These are phyloP conservation scores for Eristalinus aeneus DNA, from an alignment of 2,888 invertebrate species.

Conservation along the genomic window DNA sequence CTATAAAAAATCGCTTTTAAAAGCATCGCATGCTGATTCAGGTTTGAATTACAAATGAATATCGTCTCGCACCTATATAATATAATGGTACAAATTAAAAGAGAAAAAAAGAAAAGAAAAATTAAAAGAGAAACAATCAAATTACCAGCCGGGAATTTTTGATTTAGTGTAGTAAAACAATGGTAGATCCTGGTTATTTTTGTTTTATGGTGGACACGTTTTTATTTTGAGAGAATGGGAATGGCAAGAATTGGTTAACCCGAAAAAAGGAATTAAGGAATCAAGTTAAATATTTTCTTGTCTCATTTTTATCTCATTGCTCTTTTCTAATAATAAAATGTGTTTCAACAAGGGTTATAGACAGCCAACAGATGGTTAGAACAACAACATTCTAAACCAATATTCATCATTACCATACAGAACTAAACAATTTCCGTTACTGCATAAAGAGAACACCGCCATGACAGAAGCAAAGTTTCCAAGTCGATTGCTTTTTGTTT, in stretches of 20 bases:
- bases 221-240: neutral
- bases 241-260: no score
- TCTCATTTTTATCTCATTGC: no score
- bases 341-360: no score
- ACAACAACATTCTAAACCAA: neutral
- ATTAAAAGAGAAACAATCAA: neutral
- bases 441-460: conserved; percentile 49
- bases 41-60: neutral
- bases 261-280: no score
- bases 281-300: no score
- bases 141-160: neutral
- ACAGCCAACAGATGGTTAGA: neutral
- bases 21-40: neutral
- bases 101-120: no score
- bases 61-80: neutral
- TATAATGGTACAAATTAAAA: neutral
- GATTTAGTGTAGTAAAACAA: neutral
- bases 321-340: no score
- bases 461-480: conserved; percentile 4
- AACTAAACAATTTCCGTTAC: conserved; percentile 54
- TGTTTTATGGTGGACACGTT: neutral
- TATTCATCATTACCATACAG: conserved; percentile 15
- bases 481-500: conserved; percentile 4
- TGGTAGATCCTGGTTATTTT: neutral
- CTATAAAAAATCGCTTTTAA: neutral